These are phyloP conservation scores for Tragelaphus oryx DNA, from an alignment of 2,797 vertebrate genomes.

Conservation along the genomic window DNA sequence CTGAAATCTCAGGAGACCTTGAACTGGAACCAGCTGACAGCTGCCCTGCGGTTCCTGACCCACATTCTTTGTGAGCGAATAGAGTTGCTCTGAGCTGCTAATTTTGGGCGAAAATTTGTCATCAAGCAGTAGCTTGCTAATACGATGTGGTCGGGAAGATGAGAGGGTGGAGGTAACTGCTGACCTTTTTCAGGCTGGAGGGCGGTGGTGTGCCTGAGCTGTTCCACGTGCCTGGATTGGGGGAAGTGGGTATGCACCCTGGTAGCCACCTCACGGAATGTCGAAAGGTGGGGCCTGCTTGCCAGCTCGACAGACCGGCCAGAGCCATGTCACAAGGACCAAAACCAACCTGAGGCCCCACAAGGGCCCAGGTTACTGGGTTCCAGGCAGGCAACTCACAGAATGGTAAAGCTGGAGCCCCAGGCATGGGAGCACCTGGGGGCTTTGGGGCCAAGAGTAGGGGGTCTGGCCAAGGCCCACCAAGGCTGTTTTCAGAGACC, in stretches of 20 bases:
- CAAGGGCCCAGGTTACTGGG: background rate
- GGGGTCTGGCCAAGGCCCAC: background rate
- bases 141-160: background rate
- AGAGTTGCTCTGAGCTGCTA: background rate
- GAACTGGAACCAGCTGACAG: background rate
- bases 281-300: background rate
- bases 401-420: background rate
- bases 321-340: background rate
- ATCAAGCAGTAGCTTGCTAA: background rate
- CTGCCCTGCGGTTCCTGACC: background rate
- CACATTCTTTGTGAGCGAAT: background rate
- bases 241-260: accelerated
- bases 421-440: background rate
- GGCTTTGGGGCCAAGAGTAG: background rate
- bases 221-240: background rate
- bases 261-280: background rate
- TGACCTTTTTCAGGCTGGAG: background rate
- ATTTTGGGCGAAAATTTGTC: background rate
- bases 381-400: accelerated
- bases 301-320: background rate
- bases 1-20: background rate
- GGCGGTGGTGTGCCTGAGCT: background rate
- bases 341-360: background rate
- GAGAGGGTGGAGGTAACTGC: too few relatives aligned
- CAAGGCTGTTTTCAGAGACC: background rate